phyloP scores from a whole-genome alignment of 2,113 vertebrate species.

The Lepus americanus region DNA sequence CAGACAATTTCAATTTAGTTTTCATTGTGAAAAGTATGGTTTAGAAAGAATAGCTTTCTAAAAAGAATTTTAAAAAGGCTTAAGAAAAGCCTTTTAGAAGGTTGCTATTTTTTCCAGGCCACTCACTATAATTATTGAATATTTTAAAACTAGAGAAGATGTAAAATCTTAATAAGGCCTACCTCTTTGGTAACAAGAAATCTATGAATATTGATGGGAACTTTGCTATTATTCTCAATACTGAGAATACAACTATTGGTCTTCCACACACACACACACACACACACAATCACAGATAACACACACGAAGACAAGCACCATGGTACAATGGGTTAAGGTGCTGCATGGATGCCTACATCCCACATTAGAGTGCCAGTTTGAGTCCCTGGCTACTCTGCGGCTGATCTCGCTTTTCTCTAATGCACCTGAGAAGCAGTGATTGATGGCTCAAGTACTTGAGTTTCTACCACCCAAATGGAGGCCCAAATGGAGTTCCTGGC shows the following conservation, averaged over 20 bases:
- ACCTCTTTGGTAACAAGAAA: background rate
- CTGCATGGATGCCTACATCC: too few species aligned
- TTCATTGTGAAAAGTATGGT: slow-evolving; percentile 61
- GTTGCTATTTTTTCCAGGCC: background rate
- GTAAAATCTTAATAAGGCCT: background rate
- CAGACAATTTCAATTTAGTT: slow-evolving; percentile 63
- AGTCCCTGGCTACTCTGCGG: too few species aligned
- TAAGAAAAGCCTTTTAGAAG: background rate
- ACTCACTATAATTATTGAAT: slow-evolving; percentile 10
- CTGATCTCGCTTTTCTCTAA: too few species aligned
- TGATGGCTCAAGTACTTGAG: too few species aligned
- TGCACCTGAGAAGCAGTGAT: too few species aligned
- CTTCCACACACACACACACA: background rate
- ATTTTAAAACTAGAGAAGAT: slow-evolving; percentile 53
- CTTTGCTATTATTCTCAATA: background rate
- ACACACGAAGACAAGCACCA: background rate
- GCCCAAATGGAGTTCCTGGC: too few species aligned
- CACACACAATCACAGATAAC: background rate
- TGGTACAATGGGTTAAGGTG: too few species aligned
- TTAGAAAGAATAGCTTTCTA: slow-evolving; percentile 66
- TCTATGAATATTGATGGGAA: slow-evolving; percentile 4
- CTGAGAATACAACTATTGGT: too few species aligned
- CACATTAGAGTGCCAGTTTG: too few species aligned
- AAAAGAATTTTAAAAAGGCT: slow-evolving; percentile 63
- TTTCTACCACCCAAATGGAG: too few species aligned